Evolutionary conservation across 2,113 vertebrate species (phyloP).

Genomic region (Ginglymostoma cirratum): DNA sequence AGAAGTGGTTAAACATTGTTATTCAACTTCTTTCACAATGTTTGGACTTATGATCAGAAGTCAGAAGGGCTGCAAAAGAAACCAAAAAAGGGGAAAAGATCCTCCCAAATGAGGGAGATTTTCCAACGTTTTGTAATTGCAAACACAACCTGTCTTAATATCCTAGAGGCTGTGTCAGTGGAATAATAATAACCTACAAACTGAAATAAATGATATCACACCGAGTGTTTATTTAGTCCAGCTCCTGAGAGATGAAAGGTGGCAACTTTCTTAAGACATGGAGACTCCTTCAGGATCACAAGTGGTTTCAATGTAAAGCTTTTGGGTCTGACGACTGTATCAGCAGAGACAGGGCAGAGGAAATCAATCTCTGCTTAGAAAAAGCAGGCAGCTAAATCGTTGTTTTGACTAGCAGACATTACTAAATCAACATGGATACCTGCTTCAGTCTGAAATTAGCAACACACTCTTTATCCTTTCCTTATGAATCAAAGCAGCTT

Average conservation of each 20-base stretch:
- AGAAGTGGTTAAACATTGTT: no score
- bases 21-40: no score
- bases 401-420: background rate
- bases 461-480: background rate
- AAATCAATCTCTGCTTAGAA: background rate
- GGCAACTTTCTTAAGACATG: background rate
- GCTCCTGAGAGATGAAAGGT: no score
- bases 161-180: background rate
- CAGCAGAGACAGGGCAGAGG: background rate
- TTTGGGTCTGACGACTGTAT: background rate
- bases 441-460: background rate
- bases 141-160: background rate
- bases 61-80: background rate
- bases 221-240: background rate
- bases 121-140: no score
- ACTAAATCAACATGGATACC: background rate
- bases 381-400: background rate
- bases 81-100: background rate
- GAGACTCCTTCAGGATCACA: background rate
- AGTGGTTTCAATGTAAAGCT: background rate
- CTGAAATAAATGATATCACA: background rate
- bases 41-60: background rate
- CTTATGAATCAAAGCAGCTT: background rate
- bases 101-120: no score
- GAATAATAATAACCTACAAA: background rate